Evolutionary conservation across 2,113 vertebrate genomes (phyloP).

Genomic region (Brienomyrus brachyistius): DNA sequence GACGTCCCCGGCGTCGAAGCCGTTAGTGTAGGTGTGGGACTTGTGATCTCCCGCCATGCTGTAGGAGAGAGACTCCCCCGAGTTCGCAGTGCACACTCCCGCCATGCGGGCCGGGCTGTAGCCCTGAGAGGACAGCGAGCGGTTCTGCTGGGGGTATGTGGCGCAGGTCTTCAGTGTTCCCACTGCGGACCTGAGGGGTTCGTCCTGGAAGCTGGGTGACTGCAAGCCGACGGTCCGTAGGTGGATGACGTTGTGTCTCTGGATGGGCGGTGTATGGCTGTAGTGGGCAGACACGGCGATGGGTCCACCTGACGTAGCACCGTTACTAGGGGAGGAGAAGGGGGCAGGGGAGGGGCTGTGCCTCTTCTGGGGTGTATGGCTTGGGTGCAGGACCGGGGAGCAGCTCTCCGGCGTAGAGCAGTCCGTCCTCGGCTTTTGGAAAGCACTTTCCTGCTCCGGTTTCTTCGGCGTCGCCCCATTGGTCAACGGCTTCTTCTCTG

Average conservation of each 20-base stretch:
- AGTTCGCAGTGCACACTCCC: slow-evolving; percentile 60
- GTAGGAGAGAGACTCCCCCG: slow-evolving; percentile 73
- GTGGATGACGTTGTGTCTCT: slow-evolving; percentile 91
- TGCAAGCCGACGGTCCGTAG: slow-evolving; percentile 78
- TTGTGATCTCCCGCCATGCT: slow-evolving; percentile 79
- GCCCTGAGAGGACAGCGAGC: slow-evolving; percentile 89
- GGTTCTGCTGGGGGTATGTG: slow-evolving; percentile 96
- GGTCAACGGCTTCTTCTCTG: slow-evolving; percentile 57
- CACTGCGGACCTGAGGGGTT: slow-evolving; percentile 74
- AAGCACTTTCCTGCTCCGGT: slow-evolving; percentile 53
- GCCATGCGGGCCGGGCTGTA: slow-evolving; percentile 85
- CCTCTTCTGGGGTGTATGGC: slow-evolving; percentile 72
- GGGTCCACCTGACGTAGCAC: slow-evolving; percentile 68
- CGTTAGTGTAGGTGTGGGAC: slow-evolving; percentile 89
- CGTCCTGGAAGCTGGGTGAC: slow-evolving; percentile 78
- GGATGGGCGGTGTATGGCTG: slow-evolving; percentile 86
- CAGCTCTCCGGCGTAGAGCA: slow-evolving; percentile 75
- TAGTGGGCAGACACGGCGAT: slow-evolving; percentile 80
- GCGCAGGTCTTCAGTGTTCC: slow-evolving; percentile 88
- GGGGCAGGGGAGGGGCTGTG: slow-evolving; percentile 71
- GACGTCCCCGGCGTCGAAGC: slow-evolving; percentile 72
- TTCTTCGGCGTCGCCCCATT: slow-evolving; percentile 51
- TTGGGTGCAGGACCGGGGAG: slow-evolving; percentile 74
- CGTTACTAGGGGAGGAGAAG: slow-evolving; percentile 72
- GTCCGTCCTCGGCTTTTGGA: slow-evolving; percentile 68